Conservation (phyloP, 2,888 invertebrate genomes). For the Maniola hyperantus region DNA sequence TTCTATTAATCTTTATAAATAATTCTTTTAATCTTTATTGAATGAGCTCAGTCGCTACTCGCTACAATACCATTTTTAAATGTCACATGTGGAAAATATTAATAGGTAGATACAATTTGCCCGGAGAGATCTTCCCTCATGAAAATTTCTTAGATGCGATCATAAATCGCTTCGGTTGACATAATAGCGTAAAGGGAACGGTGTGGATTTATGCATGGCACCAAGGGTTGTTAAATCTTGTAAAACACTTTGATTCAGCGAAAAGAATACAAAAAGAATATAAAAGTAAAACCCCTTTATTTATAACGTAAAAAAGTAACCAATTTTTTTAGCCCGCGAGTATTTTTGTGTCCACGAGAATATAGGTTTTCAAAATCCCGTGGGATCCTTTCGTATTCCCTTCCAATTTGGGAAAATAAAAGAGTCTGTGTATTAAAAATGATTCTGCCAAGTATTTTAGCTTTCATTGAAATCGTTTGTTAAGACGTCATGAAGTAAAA, state of each 20-base stretch:
- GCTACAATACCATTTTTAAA: not conserved
- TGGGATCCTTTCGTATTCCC: no score
- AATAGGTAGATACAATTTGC: slow-evolving; percentile 70
- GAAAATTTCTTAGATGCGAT: slow-evolving; percentile 76
- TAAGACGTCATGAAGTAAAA: no score
- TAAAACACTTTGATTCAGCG: slow-evolving; percentile 2
- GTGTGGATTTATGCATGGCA: slow-evolving; percentile 70
- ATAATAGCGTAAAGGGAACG: slow-evolving; percentile 77
- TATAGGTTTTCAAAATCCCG: no score
- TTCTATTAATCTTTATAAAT: no score
- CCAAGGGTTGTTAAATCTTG: slow-evolving; percentile 47
- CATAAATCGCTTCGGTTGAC: slow-evolving; percentile 80
- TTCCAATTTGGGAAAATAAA: no score
- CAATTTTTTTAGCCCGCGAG: not conserved
- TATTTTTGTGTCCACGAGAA: not conserved
- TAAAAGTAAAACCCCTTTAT: not conserved
- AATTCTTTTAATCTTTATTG: not conserved
- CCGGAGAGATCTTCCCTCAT: slow-evolving; percentile 64
- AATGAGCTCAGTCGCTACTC: not conserved
- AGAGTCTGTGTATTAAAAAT: no score
- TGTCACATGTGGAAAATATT: slow-evolving; percentile 21
- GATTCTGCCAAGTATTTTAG: no score
- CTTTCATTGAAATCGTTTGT: no score
- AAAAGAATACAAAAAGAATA: not conserved
- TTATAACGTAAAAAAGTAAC: not conserved